Evolutionary conservation across 2,888 invertebrate species (phyloP), one percentile per base, ranked within the genome.

Genomic region (Nomada goodeniana): DNA sequence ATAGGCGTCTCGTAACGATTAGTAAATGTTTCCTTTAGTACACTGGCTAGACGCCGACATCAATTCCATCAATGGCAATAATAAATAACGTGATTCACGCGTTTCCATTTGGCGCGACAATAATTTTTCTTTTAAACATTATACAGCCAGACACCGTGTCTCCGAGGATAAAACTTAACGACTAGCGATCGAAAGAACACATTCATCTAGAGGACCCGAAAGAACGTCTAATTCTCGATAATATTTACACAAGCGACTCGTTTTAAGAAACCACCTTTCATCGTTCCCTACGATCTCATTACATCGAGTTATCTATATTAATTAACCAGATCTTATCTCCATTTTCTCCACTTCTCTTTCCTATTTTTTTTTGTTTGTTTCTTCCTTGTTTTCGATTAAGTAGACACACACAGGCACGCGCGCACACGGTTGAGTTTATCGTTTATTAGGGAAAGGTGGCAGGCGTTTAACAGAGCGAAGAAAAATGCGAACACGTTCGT

Each of bases 11-110:
- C 74, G 59, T 73, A 81, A 80, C 69, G 77, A 79, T 85, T 78
- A 86, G 61, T 88, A 82, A 76, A 86, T 36, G 76, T 65, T 76
- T 83, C 81, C 73, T 74, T 80, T 83, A 85, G 88, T 87, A 89
- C 89, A 87, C 71, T 86, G 86, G 87, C 83, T 84, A 83, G 84
- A 85, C 88, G 89, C 80, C 85, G 87, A 88, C 90, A 91, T 93
- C 92, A 93, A 93, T 93, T 93, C 93, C 93, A 92, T 92, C 89
- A 90, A 90, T 89, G 92, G 92, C 91, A 91, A 91, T 90, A 91
- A 59, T 86, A 80, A 84, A 86, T 84, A 91, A 90, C 86, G 88
- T 57, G 73, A 85, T 72, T 83, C 53, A 82, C 83, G 86, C 80
- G 52, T 61, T 36, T 26, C 52, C 18, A 36, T 15, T n/a, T 29